These are phyloP conservation scores for Meiosimyza decipiens DNA, from an alignment of 2,888 invertebrate genomes.

Conservation along the genomic window DNA sequence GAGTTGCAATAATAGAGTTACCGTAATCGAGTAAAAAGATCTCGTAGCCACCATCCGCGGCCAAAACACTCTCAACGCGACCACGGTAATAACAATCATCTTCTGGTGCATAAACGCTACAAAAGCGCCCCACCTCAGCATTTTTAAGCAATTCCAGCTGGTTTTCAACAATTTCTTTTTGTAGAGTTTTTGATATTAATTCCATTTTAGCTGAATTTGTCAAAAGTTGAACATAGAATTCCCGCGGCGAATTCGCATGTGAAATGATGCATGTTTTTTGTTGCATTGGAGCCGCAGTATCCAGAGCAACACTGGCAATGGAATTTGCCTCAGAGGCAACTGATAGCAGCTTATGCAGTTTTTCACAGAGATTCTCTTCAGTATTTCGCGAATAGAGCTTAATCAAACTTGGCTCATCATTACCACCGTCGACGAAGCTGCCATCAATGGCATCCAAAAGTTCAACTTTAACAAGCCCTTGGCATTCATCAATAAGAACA, in stretches of 20 bases:
- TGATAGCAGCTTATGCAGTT: slow-evolving; percentile 52
- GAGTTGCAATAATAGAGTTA: slow-evolving; percentile 69
- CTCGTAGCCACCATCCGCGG: slow-evolving; percentile 76
- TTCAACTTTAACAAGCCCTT: slow-evolving; percentile 56
- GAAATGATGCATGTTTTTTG: slow-evolving; percentile 72
- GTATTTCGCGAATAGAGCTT: slow-evolving; percentile 51
- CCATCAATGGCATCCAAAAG: slow-evolving; percentile 48
- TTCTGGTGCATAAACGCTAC: slow-evolving; percentile 62
- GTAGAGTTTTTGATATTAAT: slow-evolving; percentile 50
- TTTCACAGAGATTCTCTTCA: slow-evolving; percentile 56
- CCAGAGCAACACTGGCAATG: slow-evolving; percentile 27
- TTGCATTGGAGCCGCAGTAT: slow-evolving; percentile 22
- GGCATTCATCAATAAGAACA: slow-evolving; percentile 55
- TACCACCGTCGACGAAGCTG: too few relatives aligned
- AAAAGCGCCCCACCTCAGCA: slow-evolving; percentile 44
- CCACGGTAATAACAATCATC: slow-evolving; percentile 93
- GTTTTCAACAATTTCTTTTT: slow-evolving; percentile 47
- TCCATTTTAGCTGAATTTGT: slow-evolving; percentile 61
- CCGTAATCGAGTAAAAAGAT: slow-evolving; percentile 80
- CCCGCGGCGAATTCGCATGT: slow-evolving; percentile 74
- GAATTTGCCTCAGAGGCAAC: slow-evolving; percentile 35
- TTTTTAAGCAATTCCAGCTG: slow-evolving; percentile 39
- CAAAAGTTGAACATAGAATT: slow-evolving; percentile 78
- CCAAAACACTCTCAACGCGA: slow-evolving; percentile 72
- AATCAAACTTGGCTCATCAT: slow-evolving; percentile 51